Base-by-base conservation (phyloP, 2,113 vertebrate genomes). In the Mystacornis crossleyi region DNA sequence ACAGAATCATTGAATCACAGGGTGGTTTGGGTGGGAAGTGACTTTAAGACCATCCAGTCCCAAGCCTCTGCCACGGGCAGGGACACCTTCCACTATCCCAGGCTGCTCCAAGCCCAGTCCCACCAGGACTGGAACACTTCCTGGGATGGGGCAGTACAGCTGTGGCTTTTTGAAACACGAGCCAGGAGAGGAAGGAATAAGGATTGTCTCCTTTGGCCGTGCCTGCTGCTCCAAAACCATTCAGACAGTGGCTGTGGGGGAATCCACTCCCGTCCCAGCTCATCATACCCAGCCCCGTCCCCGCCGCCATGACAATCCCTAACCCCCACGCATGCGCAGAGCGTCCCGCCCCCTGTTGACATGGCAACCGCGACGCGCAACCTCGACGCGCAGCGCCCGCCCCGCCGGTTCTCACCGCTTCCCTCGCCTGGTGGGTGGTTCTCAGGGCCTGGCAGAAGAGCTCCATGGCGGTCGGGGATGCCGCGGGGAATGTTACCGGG, bases 361-460 rank as follows among this genome's bases (percentile, higher is more conserved):
- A 77, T 55, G 45, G 94, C 73, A 94, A 97, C 95, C 3, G 1
- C 1, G 61, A 45, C 58, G 85, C 93, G 92, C 69, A 91, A 89
- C 81, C 0, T 4, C 1, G n/a, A 34, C 43, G 72, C 90, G 50
- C 55, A 17, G 53, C 19, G 6, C 34, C 8, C 4, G 13, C 3
- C 19, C 21, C 28, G 14, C 12, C 7, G 0, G n/a, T 4, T 94
- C 99, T 98, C 87, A 99, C 99, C 87, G 98, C 98, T 78, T 99
- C 98, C 64, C 98, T 98, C 24, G 97, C 98, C 81, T 98, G 98
- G 73, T 98, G 94, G 14, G 98, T 93, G 12, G 97, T 78, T 96
- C 97, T 98, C 47, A 99, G 97, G 2, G 97, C 93, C n/a, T 98
- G 98, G 84, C 98, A 99, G 10, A 97, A 98, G 7, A 98, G 83